These are phyloP conservation scores for Ophion ellenae DNA, from an alignment of 2,888 invertebrate species.

Conservation along the genomic window DNA sequence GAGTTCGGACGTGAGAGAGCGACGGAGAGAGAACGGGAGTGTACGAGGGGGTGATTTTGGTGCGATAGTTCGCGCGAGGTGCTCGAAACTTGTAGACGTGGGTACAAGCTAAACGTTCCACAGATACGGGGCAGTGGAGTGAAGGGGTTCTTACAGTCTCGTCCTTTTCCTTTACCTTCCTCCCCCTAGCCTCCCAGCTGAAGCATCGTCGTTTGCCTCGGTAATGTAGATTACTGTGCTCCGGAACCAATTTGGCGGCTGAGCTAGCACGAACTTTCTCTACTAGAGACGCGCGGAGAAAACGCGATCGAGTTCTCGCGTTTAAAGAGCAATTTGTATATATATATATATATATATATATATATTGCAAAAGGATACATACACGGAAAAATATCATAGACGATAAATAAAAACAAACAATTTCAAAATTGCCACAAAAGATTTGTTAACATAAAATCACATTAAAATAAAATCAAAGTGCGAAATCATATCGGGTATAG, in stretches of 20 bases:
- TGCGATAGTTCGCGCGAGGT: slow-evolving; percentile 32
- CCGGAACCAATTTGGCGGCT: slow-evolving; percentile 67
- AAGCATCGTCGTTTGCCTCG: slow-evolving; percentile 54
- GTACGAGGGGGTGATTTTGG: slow-evolving; percentile 11
- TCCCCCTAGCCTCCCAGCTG: background rate
- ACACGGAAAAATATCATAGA: too few species aligned
- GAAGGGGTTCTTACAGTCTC: slow-evolving; percentile 19
- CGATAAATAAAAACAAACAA: too few species aligned
- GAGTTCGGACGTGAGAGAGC: slow-evolving; percentile 9
- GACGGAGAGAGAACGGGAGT: background rate
- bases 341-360: too few species aligned
- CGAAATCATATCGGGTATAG: too few species aligned
- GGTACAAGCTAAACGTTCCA: slow-evolving; percentile 54
- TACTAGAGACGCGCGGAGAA: slow-evolving; percentile 2
- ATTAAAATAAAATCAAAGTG: too few species aligned
- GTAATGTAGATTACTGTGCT: slow-evolving; percentile 69
- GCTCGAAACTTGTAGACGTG: slow-evolving; percentile 44
- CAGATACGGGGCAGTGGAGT: slow-evolving; percentile 17
- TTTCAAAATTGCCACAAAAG: too few species aligned
- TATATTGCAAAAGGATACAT: too few species aligned
- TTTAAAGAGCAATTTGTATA: background rate
- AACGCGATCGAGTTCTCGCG: background rate
- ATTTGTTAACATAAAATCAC: too few species aligned
- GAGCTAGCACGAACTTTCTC: slow-evolving; percentile 66
- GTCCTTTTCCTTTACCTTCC: slow-evolving; percentile 6